Base-by-base conservation (phyloP, 2,888 invertebrate species). In the Blastobasis adustella region DNA sequence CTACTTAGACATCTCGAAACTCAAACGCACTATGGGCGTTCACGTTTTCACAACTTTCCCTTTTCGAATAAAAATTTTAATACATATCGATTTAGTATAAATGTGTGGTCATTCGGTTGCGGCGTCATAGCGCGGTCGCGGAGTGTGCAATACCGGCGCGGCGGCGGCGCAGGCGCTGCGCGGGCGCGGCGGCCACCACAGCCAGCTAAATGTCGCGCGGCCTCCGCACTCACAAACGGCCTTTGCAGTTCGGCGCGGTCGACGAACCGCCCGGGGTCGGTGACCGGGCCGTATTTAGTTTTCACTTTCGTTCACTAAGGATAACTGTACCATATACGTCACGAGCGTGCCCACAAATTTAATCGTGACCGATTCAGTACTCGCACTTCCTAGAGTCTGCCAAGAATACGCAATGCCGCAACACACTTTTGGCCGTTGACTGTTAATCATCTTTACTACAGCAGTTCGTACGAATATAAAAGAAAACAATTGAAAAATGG, bases 231-330 rank as follows among this genome's bases (percentile, higher is more conserved):
- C 84, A 79, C 86, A 79, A 85, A 87, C 87, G 88, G 87, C 88
- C 88, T 88, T 88, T 87, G 87, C 86, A 85, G 86, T 86, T 84
- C 77, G 83, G 81, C 66, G 77, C 86, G 87, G 88, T 86, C 87
- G 75, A 77, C 80, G 87, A 87, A 83, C 87, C 79, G 66, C 62
- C 60, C 59, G 71, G 73, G 87, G 79, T 86, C 82, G 74, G 70
- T 79, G 85, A 82, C 85, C 86, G 78, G 67, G 66, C 81, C 80
- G 79, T 82, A 81, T 84, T 82, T 83, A 84, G 83, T 86, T 88
- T 88, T 88, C 88, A 88, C 88, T 88, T 88, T 88, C 88, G 79
- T 86, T 85, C 73, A 79, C 82, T 83, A 87, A 88, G 88, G 87
- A 88, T 88, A 88, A 87, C 87, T 83, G 87, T 87, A 84, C 79